phyloP scores from a whole-genome alignment of 2,888 invertebrate genomes.

The Cordilura impudica region DNA sequence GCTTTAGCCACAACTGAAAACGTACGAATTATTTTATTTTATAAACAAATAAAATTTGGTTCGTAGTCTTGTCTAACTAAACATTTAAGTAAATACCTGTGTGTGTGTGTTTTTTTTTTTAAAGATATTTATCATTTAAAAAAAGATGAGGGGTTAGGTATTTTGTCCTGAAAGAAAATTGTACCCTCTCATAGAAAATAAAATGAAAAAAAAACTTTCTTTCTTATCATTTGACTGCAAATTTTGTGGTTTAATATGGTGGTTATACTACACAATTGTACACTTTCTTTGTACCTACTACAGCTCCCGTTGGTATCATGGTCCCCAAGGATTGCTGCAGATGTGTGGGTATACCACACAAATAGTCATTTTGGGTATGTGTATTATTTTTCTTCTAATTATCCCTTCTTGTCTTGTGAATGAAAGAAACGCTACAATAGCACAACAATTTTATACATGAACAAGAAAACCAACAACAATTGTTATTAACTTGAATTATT shows the following conservation, averaged over 20 bases:
- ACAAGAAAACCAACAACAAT: slow-evolving; percentile 55
- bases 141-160: slow-evolving; percentile 2
- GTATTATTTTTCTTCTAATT: slow-evolving; percentile 55
- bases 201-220: slow-evolving; percentile 3
- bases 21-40: neutral
- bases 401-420: slow-evolving; percentile 53
- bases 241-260: slow-evolving; percentile 60
- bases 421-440: slow-evolving; percentile 18
- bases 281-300: slow-evolving; percentile 17
- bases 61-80: neutral
- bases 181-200: slow-evolving; percentile 7
- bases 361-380: slow-evolving; percentile 36
- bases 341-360: slow-evolving; percentile 24
- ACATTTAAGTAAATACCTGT: slow-evolving; percentile 25
- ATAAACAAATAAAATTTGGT: slow-evolving; percentile 16
- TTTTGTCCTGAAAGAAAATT: slow-evolving; percentile 18
- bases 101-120: too few relatives aligned
- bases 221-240: slow-evolving; percentile 57
- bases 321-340: slow-evolving; percentile 53
- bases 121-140: slow-evolving; percentile 56
- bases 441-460: neutral
- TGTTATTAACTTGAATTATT: slow-evolving; percentile 67
- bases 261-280: slow-evolving; percentile 43
- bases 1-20: slow-evolving; percentile 12
- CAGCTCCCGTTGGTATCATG: slow-evolving; percentile 3